phyloP scores from a whole-genome alignment of 2,113 vertebrate species.

The Urocitellus parryii region DNA sequence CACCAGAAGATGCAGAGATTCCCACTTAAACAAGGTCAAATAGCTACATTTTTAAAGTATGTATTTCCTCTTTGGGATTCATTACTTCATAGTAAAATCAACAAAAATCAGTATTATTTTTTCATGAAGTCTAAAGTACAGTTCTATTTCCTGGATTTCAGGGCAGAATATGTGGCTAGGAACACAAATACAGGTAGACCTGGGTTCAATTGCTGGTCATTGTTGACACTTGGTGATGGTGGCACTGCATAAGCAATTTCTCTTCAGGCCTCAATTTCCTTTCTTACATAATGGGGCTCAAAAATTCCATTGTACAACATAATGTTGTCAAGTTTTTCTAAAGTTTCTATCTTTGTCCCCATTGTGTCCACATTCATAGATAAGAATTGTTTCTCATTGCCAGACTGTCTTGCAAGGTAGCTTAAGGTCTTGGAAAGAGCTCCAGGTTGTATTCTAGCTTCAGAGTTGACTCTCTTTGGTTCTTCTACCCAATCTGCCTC shows the following conservation, averaged over 20 bases:
- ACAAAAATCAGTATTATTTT: background rate
- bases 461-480: background rate
- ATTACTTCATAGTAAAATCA: slow-evolving; percentile 15
- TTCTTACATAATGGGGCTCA: background rate
- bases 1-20: background rate
- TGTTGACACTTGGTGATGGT: background rate
- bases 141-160: background rate
- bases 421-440: background rate
- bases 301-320: background rate
- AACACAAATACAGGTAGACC: background rate
- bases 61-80: background rate
- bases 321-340: background rate
- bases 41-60: background rate
- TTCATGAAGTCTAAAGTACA: background rate
- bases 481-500: background rate
- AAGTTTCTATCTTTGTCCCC: background rate
- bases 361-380: background rate
- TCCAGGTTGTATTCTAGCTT: background rate
- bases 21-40: background rate
- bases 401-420: background rate
- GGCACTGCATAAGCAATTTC: background rate
- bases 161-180: background rate
- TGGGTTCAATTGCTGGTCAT: background rate
- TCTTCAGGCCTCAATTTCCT: background rate
- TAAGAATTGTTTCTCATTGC: background rate